Percentiles rank a stretch among this genome's conserved stretches.
These are phyloP conservation scores for Stenurella melanura DNA, from an alignment of 2,888 invertebrate species.

Conservation along the genomic window DNA sequence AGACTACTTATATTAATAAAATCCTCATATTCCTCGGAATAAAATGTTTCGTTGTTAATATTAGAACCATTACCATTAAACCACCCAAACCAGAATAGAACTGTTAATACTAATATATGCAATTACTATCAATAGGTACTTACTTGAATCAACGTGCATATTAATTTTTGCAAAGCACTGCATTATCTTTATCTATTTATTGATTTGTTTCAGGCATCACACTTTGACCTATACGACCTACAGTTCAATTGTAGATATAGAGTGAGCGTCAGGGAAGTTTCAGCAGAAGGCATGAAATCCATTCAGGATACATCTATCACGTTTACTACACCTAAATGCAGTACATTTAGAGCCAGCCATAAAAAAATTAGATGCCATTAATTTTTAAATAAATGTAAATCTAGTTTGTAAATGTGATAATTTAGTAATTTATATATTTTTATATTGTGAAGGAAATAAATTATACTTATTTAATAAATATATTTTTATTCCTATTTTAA, in stretches of 20 bases:
- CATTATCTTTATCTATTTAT: background rate
- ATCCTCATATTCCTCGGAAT: no score
- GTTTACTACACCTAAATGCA: slow-evolving; percentile 76
- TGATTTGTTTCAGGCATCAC: slow-evolving; percentile 73
- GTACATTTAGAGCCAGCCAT: slow-evolving; percentile 57
- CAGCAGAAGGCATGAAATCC: slow-evolving; percentile 62
- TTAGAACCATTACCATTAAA: no score
- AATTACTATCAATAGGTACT: no score
- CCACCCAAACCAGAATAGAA: no score
- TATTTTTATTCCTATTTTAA: background rate
- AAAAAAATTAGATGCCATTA: slow-evolving; percentile 52
- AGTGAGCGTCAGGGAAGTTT: slow-evolving; percentile 74
- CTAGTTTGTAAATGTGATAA: slow-evolving; percentile 40
- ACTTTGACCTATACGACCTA: slow-evolving; percentile 77
- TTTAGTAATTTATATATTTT: slow-evolving; percentile 41
- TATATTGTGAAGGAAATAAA: slow-evolving; percentile 40
- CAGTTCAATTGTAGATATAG: slow-evolving; percentile 77
- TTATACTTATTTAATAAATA: slow-evolving; percentile 19
- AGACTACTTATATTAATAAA: no score
- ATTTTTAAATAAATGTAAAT: slow-evolving; percentile 25
- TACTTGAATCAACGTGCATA: no score
- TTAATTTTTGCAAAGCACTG: background rate
- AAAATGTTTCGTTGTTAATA: no score
- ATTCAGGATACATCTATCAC: slow-evolving; percentile 74
- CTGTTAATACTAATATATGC: no score